Conservation (phyloP, 2,797 vertebrate species). For the Phoebastria nigripes region DNA sequence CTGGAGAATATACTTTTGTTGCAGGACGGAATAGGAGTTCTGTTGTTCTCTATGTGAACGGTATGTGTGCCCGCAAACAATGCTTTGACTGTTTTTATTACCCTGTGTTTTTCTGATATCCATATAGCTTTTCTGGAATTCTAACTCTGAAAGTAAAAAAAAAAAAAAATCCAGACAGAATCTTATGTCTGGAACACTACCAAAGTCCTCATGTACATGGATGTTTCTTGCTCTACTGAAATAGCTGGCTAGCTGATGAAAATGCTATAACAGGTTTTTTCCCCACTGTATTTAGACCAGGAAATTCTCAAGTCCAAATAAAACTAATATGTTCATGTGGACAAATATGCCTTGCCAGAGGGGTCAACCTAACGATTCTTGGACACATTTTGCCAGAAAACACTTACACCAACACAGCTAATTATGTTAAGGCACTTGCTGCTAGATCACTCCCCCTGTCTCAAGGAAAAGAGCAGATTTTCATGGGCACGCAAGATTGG, state of each 20-base stretch:
- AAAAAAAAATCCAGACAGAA: not conserved
- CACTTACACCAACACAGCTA: not conserved
- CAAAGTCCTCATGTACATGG: not conserved
- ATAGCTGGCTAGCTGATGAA: not conserved
- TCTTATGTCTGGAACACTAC: not conserved
- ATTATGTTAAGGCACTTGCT: not conserved
- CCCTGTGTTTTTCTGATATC: not conserved
- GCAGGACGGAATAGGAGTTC: conserved; percentile 86
- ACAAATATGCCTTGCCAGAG: not conserved
- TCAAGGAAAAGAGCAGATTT: not conserved
- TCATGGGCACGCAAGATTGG: not conserved
- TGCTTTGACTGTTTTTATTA: not conserved
- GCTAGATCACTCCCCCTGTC: not conserved
- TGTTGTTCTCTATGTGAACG: conserved; percentile 83
- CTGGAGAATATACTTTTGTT: conserved; percentile 86
- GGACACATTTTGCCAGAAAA: not conserved
- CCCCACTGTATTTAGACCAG: not conserved
- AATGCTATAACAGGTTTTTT: not conserved
- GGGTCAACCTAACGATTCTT: not conserved
- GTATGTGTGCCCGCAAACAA: conserved; percentile 57
- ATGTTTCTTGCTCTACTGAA: not conserved
- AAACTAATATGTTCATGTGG: not conserved
- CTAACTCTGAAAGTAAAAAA: not conserved
- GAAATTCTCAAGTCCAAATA: not conserved
- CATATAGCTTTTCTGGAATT: not conserved